Evolutionary conservation across 2,888 invertebrate genomes (phyloP).

Genomic region (Ptychoptera albimana): DNA sequence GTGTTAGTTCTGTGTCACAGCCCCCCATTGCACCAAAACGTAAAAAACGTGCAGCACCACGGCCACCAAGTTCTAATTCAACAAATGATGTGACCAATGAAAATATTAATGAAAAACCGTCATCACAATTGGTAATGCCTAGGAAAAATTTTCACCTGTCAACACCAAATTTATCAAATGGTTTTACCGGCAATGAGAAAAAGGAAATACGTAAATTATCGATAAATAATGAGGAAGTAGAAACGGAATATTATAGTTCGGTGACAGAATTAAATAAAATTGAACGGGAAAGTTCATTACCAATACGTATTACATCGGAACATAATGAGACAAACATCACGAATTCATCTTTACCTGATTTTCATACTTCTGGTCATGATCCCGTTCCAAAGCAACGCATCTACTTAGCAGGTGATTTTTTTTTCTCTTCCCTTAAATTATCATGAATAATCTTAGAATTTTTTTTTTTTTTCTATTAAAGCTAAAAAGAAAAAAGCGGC

Average conservation of each 20-base stretch:
- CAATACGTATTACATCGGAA: constrained; percentile 3
- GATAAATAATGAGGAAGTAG: not conserved
- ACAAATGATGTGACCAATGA: constrained; percentile 11
- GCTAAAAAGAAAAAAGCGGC: constrained; percentile 19
- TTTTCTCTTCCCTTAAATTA: not conserved
- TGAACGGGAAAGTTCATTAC: not conserved
- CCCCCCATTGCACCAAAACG: constrained; percentile 20
- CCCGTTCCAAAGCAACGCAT: constrained; percentile 26
- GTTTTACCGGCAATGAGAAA: not conserved
- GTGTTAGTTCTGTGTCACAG: constrained; percentile 13
- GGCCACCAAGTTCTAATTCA: constrained; percentile 26
- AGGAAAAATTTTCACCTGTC: constrained; percentile 25
- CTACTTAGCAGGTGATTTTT: constrained; percentile 9
- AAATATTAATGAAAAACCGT: not conserved
- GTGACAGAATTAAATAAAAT: constrained; percentile 1
- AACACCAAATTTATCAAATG: constrained; percentile 21
- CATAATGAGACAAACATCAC: constrained; percentile 7
- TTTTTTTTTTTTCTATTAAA: no score
- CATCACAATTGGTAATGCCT: constrained; percentile 11
- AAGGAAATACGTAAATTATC: not conserved
- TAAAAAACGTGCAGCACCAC: constrained; percentile 27
- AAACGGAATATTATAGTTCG: not conserved
- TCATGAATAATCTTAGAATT: not conserved
- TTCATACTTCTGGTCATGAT: constrained; percentile 5
- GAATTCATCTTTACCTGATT: constrained; percentile 7